Conservation (phyloP, 2,888 invertebrate species). For the Drosophila setosimentum region DNA sequence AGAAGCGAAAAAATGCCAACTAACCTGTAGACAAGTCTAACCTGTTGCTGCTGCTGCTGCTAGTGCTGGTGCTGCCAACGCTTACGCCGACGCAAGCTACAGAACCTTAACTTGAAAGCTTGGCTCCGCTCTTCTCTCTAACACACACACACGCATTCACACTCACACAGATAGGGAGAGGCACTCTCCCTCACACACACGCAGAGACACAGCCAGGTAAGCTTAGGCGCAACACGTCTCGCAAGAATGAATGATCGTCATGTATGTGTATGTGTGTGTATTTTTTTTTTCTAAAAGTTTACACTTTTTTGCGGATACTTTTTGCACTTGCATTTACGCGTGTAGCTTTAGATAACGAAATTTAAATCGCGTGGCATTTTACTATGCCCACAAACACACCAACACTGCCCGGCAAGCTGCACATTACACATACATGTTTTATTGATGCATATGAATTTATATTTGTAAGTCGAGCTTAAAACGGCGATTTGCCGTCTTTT, state of each 20-base stretch:
- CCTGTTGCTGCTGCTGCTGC: conserved; percentile 59
- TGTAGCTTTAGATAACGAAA: conserved; percentile 12
- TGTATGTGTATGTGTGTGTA: conserved; percentile 35
- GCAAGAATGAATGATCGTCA: conserved; percentile 70
- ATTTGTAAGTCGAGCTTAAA: conserved; percentile 34
- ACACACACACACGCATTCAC: conserved; percentile 18
- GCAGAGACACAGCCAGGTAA: conserved; percentile 53
- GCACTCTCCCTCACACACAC: conserved; percentile 35
- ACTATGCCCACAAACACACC: conserved; percentile 9
- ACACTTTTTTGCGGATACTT: conserved; percentile 33
- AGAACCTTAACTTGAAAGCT: conserved; percentile 76
- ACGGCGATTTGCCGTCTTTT: not conserved
- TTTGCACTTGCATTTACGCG: conserved; percentile 35
- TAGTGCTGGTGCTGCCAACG: conserved; percentile 45
- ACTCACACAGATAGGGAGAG: conserved; percentile 22
- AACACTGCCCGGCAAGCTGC: conserved; percentile 38
- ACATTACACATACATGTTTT: not conserved
- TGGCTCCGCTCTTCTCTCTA: conserved; percentile 27
- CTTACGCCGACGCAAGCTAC: conserved; percentile 64
- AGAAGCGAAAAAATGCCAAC: conserved; percentile 56
- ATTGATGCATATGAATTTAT: conserved; percentile 13
- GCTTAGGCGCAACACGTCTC: conserved; percentile 70
- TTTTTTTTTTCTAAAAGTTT: conserved; percentile 32
- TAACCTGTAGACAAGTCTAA: conserved; percentile 74
- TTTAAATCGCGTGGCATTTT: conserved; percentile 32